These are phyloP conservation scores for Pinctada fucata DNA, from an alignment of 2,888 invertebrate genomes.

Conservation along the genomic window DNA sequence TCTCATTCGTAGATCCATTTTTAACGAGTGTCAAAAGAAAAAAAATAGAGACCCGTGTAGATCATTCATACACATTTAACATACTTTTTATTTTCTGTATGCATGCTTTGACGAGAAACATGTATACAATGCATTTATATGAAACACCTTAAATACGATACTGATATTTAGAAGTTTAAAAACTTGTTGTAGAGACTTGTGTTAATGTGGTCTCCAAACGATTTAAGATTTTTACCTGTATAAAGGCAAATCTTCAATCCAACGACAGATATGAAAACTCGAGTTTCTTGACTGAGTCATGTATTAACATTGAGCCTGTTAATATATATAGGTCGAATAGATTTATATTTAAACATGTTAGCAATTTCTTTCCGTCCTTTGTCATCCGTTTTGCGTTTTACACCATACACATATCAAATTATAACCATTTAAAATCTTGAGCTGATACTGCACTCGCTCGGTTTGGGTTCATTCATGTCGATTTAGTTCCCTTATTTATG, in stretches of 20 bases:
- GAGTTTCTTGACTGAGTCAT: conserved; percentile 1
- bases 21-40: too few species aligned
- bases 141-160: too few species aligned
- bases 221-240: neutral
- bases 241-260: neutral
- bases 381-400: neutral
- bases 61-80: too few species aligned
- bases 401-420: neutral
- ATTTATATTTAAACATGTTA: conserved; percentile 1
- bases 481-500: neutral
- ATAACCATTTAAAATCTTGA: neutral
- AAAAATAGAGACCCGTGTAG: too few species aligned
- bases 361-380: neutral
- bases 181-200: too few species aligned
- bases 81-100: too few species aligned
- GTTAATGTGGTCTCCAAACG: too few species aligned
- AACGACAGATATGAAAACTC: neutral
- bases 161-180: too few species aligned
- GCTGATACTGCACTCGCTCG: neutral
- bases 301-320: neutral
- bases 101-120: too few species aligned
- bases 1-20: too few species aligned
- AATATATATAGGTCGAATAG: neutral
- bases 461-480: neutral
- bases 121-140: too few species aligned